Evolutionary conservation across 2,797 vertebrate species (phyloP), one percentile per base, ranked within the genome.

Genomic region (Betta splendens): DNA sequence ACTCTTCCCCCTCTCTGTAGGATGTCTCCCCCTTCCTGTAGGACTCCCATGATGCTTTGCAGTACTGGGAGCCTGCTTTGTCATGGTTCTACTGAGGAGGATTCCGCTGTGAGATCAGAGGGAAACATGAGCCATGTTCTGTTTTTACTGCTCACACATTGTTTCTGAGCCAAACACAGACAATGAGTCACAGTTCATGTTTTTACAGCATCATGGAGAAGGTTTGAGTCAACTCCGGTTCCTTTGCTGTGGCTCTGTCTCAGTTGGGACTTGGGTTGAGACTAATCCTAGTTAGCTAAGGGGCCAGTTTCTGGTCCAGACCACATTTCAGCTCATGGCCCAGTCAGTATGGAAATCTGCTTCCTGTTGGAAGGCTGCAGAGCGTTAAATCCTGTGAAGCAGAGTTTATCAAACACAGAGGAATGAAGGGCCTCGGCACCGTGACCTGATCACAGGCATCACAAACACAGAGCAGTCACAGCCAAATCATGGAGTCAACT

Each of bases 21-120:
- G n/a, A n/a, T n/a, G n/a, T n/a, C n/a, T n/a, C n/a, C n/a, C n/a
- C n/a, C n/a, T n/a, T n/a, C n/a, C n/a, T n/a, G n/a, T n/a, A n/a
- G n/a, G n/a, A n/a, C 56, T 67, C 67, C 75, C 49, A 75, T 71
- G 62, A 72, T 69, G 69, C 65, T 40, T 61, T 55, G 69, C 47
- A 32, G 13, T 8, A n/a, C 29, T 11, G 31, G 11, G 31, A 9
- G 5, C 64, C 52, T 5, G 38, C 35, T 0, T 62, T 69, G 60
- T 9, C 35, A 61, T 74, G 26, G 48, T 69, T 58, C 35, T 26
- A 36, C 33, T 21, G 43, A 37, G 17, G 55, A 48, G 48, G 16
- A 38, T 23, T 25, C 33, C 38, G 7, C 38, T 13, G 56, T 36
- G 29, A 40, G 15, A 58, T 17, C 23, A 57, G 33, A 17, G 15